phyloP scores from a whole-genome alignment of 2,888 invertebrate species.

The Morinoia aosen region DNA sequence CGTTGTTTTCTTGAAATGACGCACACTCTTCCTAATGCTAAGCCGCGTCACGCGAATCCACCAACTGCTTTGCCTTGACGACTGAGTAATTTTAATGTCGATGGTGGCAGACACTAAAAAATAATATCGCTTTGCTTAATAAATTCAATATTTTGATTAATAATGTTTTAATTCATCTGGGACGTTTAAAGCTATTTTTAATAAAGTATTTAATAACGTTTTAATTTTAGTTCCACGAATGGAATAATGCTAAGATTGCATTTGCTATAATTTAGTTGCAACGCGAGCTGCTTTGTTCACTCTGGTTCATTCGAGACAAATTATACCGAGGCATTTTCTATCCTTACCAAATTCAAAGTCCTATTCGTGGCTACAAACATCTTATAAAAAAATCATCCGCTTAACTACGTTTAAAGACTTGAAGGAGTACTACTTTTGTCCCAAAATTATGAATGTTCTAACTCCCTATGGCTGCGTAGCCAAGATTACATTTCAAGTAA shows the following conservation, averaged over 20 bases:
- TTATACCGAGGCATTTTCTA: background rate
- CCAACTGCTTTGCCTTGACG: background rate
- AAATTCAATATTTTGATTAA: too few relatives aligned
- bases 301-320: too few relatives aligned
- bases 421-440: background rate
- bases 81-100: background rate
- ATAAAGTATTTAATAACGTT: too few relatives aligned
- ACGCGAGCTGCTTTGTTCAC: too few relatives aligned
- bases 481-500: background rate
- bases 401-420: background rate
- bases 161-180: too few relatives aligned
- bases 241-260: too few relatives aligned
- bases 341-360: background rate
- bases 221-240: too few relatives aligned
- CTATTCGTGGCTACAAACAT: background rate
- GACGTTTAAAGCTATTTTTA: too few relatives aligned
- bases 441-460: background rate
- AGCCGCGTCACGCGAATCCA: background rate
- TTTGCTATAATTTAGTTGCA: too few relatives aligned
- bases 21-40: background rate
- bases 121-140: too few relatives aligned
- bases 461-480: background rate
- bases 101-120: too few relatives aligned
- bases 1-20: background rate
- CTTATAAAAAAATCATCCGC: background rate